Base-by-base conservation (phyloP, 2,888 invertebrate species). In the Caenorhabditis virilis region DNA sequence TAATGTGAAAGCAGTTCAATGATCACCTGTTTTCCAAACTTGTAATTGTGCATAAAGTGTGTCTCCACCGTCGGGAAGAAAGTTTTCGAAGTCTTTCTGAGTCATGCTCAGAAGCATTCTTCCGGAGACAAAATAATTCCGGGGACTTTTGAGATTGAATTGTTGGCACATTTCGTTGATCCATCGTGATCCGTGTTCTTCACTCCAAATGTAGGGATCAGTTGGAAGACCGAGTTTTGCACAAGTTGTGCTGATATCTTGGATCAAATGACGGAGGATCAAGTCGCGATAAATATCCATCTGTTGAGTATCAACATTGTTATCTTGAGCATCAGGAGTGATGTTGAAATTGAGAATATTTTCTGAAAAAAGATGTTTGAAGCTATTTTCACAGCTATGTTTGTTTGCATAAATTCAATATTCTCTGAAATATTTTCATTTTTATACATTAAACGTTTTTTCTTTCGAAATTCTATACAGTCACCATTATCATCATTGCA, bases 221-320 rank as follows among this genome's bases (percentile, higher is more conserved):
- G 69, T 69, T 7, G 79, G 77, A 15, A 82, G 72, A 11, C 69
- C 61, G 20, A 83, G 75, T 42, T 76, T 78, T 18, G 69, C 57
- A 60, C 81, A 82, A 20, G 82, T 83, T n/a, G 74, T 72, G 33
- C 50, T 65, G 60, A 83, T 83, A 59, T 83, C 83, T 43, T 82
- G 80, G 26, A 83, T 75, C 9, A 82, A 59, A 58, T 82, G 82
- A 23, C 80, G 70, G 43, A 83, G 68, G 35, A 82, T 80, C 39
- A 83, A 59, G 50, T 83, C 83, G 38, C 80, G 65, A 60, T 81
- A 80, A 51, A 79, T 77, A 54, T 82, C 80, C 62, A 79, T 70
- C 43, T 74, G 73, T 11, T 69, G 60, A 18, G 55, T 58, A 42
- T 70, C 66, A 30, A 45, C 56, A 42, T 59, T 56, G 43, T 61